These are phyloP conservation scores for Hetaerina titia DNA, from an alignment of 2,888 invertebrate genomes.

Conservation along the genomic window DNA sequence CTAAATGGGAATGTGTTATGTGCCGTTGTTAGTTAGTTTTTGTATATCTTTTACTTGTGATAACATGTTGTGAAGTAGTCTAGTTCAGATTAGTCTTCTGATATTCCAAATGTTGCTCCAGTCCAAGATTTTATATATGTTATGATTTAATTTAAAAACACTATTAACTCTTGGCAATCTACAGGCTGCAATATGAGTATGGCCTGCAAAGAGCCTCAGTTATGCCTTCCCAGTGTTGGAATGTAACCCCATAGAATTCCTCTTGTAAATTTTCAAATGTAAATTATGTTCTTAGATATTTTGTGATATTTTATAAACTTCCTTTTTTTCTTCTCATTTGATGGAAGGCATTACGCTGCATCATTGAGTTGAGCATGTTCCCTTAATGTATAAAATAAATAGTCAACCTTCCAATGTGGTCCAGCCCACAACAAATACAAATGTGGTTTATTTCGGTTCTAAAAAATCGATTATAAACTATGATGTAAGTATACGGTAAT, in stretches of 20 bases:
- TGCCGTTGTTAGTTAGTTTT: neutral
- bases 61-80: neutral
- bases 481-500: no score
- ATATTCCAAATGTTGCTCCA: neutral
- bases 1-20: neutral
- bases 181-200: neutral
- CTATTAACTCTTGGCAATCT: neutral
- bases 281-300: no score
- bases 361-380: no score
- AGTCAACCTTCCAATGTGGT: no score
- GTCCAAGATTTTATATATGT: neutral
- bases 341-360: no score
- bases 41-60: constrained; percentile 16
- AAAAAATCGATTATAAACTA: no score
- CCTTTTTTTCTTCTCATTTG: no score
- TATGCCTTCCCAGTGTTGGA: neutral
- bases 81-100: neutral
- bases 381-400: no score
- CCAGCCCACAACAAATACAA: no score
- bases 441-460: no score
- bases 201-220: neutral
- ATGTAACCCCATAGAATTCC: neutral
- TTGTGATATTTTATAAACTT: no score
- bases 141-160: neutral
- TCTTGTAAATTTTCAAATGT: neutral